Evolutionary conservation across 2,113 vertebrate species (phyloP).

Genomic region (Coreoperca whiteheadi): DNA sequence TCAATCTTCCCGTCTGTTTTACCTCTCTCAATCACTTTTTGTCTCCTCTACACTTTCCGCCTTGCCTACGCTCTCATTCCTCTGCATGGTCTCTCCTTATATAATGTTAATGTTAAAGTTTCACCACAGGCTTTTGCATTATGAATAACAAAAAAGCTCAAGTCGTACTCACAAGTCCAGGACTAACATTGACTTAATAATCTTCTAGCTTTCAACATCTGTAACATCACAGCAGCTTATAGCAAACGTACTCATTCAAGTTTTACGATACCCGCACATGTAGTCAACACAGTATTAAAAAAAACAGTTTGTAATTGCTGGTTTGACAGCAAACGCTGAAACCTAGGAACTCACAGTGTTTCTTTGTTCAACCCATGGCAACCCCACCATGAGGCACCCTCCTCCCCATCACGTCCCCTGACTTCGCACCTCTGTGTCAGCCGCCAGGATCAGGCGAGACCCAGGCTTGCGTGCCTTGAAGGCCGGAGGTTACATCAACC

Average conservation of each 20-base stretch:
- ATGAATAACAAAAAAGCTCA: neutral
- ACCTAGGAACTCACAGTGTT: constrained; percentile 66
- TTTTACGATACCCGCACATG: constrained; percentile 41
- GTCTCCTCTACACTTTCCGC: constrained; percentile 42
- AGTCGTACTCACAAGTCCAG: neutral
- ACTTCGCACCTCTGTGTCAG: constrained; percentile 81
- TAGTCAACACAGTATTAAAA: constrained; percentile 39
- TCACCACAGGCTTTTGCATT: neutral
- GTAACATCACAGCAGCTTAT: constrained; percentile 4
- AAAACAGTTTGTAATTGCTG: constrained; percentile 70
- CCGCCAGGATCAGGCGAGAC: constrained; percentile 81
- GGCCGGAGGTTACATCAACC: constrained; percentile 87
- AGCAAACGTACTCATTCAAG: constrained; percentile 6
- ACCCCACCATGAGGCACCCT: constrained; percentile 60
- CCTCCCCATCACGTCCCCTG: constrained; percentile 69
- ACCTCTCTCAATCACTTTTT: constrained; percentile 75
- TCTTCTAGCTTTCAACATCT: constrained; percentile 14
- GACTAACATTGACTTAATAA: neutral
- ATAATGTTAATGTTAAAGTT: neutral
- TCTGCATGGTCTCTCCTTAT: constrained; percentile 31
- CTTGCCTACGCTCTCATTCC: constrained; percentile 24
- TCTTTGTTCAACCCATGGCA: constrained; percentile 79
- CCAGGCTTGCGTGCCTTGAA: constrained; percentile 65
- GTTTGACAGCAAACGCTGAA: constrained; percentile 77
- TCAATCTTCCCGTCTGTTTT: constrained; percentile 86